These are phyloP conservation scores for Pithys albifrons DNA, from an alignment of 2,113 vertebrate species.

Conservation along the genomic window DNA sequence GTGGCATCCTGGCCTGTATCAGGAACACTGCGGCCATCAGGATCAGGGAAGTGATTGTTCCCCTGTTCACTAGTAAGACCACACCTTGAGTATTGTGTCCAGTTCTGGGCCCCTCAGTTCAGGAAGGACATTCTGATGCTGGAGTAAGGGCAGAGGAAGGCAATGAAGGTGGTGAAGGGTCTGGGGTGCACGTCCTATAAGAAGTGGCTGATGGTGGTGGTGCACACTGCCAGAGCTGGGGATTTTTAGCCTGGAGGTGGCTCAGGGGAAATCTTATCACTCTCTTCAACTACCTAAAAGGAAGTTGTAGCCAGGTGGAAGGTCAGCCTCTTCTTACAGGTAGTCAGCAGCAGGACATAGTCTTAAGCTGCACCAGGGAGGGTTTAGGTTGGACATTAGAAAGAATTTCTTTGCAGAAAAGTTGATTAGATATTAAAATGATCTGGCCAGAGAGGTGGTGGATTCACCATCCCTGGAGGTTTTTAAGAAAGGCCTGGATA, in stretches of 20 bases:
- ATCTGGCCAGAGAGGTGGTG: too few relatives aligned
- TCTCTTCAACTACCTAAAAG: background rate
- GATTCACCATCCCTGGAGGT: background rate
- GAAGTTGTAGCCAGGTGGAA: too few relatives aligned
- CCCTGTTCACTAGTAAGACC: background rate
- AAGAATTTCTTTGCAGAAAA: background rate
- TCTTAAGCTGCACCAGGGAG: background rate
- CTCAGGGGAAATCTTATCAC: background rate
- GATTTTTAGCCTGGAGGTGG: background rate
- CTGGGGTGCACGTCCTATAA: background rate
- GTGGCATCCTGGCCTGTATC: background rate
- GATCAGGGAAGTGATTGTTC: background rate
- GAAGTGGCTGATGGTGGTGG: background rate
- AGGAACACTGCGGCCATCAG: background rate
- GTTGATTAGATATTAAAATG: background rate
- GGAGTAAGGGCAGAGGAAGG: background rate
- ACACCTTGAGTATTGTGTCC: background rate
- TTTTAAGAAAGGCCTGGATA: background rate
- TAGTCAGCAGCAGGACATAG: background rate
- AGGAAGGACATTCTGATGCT: background rate
- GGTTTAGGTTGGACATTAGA: background rate
- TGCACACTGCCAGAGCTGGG: background rate
- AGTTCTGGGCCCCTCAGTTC: background rate
- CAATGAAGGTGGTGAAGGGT: background rate
- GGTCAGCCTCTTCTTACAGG: background rate